Base-by-base conservation (phyloP, 2,113 vertebrate species). In the Coryphaenoides rupestris region DNA sequence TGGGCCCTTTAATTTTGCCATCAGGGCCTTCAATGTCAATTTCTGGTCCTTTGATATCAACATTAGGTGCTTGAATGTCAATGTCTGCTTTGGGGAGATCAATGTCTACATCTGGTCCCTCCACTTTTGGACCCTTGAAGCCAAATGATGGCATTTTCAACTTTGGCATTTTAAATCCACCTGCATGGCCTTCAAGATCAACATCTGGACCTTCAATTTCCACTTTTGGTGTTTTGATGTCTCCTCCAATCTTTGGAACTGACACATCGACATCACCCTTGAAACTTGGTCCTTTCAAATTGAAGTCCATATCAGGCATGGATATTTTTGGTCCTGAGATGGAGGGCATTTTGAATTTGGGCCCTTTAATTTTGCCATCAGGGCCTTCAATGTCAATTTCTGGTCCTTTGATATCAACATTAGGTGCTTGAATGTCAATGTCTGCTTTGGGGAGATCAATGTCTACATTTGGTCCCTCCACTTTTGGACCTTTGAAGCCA, bases 131-230 rank as follows among this genome's bases (percentile, higher is more conserved):
- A 13, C 70, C 63, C 14, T 61, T 46, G 3, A 73, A 63, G 1
- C 74, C 72, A 52, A 90, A 88, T 3, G 85, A 78, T 3, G 90
- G 90, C 82, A 90, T 84, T 10, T 89, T 88, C 28, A 91, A 54
- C 2, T 87, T 89, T 0, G 89, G 86, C 61, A 87, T 75, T 28
- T 89, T 91, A 19, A 89, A 19, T 22, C 88, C 85, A 1, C 83
- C 81, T 0, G 85, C 87, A 0, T 75, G 77, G 0, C 77, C 82
- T 0, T 86, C 75, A 0, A 82, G 1, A 0, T 68, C 67, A 33
- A 86, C 52, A 0, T 78, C 79, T 0, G 86, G 89, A 0, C 2
- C 78, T 21, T 55, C 47, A 2, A 88, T 0, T 45, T n/a, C n/a
- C n/a, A n/a, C n/a, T n/a, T 62, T 66, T 24, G 69, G 50, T 19